Conservation (phyloP, 2,113 vertebrate genomes). For the Melanerpes formicivorus region DNA sequence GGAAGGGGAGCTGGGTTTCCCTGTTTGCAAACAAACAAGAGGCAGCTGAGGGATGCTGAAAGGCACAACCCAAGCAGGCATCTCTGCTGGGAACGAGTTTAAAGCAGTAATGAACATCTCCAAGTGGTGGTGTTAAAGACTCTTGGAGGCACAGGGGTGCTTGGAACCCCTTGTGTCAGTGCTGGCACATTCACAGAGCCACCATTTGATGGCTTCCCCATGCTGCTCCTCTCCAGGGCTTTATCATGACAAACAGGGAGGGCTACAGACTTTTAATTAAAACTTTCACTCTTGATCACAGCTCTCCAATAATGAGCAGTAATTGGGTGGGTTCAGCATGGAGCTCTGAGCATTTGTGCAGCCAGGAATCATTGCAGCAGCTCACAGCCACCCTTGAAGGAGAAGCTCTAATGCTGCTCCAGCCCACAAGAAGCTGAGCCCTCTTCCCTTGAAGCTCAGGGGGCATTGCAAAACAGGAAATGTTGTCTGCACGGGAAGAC, state of each 20-base stretch:
- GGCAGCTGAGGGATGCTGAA: background rate
- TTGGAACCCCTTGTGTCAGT: background rate
- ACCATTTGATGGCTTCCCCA: background rate
- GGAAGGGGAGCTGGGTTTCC: fast-evolving
- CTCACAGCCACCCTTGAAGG: background rate
- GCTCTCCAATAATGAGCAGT: background rate
- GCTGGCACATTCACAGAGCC: background rate
- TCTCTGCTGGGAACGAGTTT: background rate
- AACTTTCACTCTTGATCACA: background rate
- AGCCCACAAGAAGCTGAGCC: background rate
- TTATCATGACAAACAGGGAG: background rate
- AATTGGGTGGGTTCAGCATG: background rate
- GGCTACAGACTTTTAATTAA: background rate
- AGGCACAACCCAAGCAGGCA: background rate
- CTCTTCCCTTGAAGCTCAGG: background rate
- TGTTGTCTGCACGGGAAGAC: background rate
- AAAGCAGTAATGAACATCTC: background rate
- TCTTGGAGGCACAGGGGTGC: background rate
- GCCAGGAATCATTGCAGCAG: background rate
- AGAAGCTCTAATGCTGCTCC: too few relatives aligned
- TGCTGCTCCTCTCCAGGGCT: background rate
- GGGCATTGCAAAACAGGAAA: background rate
- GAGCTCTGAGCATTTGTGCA: background rate
- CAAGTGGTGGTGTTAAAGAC: background rate
- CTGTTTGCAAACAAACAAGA: background rate